Evolutionary conservation across 2,888 invertebrate genomes (phyloP).

Genomic region (Plagiodera versicolora): DNA sequence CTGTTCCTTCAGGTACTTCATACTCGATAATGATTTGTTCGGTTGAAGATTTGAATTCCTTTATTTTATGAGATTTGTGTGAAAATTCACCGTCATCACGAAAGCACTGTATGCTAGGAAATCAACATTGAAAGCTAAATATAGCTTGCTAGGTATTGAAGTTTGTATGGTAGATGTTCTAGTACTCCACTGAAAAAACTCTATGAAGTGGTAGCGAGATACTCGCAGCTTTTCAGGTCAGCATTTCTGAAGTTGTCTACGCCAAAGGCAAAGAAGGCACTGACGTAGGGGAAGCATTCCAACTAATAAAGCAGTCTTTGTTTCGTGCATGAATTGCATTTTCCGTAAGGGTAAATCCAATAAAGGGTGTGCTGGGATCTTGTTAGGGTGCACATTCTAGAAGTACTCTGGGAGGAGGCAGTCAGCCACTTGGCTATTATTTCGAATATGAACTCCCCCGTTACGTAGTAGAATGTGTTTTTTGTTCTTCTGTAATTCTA

Average conservation of each 20-base stretch:
- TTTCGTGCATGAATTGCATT: slow-evolving; percentile 14
- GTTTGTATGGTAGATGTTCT: no score
- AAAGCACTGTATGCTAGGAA: no score
- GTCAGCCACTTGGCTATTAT: slow-evolving; percentile 14
- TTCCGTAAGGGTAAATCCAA: neutral
- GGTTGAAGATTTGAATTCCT: no score
- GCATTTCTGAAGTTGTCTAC: slow-evolving; percentile 13
- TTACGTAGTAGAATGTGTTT: neutral
- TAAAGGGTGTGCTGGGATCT: slow-evolving; percentile 9
- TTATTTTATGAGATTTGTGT: no score
- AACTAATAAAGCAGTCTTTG: slow-evolving; percentile 18
- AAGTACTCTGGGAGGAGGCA: slow-evolving; percentile 6
- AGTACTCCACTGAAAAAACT: neutral
- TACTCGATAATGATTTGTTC: no score
- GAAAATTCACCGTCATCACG: no score
- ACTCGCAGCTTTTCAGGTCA: slow-evolving; percentile 9
- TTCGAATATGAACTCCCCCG: neutral
- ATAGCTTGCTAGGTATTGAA: no score
- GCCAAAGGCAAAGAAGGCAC: slow-evolving; percentile 2
- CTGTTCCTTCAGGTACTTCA: no score
- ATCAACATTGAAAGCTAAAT: no score
- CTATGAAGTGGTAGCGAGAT: neutral
- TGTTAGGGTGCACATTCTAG: slow-evolving; percentile 14
- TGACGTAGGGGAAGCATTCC: slow-evolving; percentile 5
- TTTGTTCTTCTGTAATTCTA: neutral